A percentile compares a stretch with the other conserved stretches of the same genome.
Evolutionary conservation across 1,140 invertebrate genomes (phyloP).

Genomic region (Nasonia vitripennis): DNA sequence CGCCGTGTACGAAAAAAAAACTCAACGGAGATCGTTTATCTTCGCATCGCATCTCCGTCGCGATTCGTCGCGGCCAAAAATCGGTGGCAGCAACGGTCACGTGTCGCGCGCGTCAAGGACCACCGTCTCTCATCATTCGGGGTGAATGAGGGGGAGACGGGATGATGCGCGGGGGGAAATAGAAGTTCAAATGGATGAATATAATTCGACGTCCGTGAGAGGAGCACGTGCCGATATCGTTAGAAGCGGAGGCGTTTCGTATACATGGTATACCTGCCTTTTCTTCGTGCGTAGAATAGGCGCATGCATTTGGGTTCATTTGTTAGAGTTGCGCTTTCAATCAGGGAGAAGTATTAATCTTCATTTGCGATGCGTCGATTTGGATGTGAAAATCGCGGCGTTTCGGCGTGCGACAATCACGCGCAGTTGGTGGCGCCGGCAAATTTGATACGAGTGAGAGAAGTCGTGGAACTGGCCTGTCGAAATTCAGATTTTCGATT

Average conservation of each 20-base stretch:
- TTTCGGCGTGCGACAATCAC: background rate
- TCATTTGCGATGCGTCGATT: constrained; percentile 29
- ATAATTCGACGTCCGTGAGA: constrained; percentile 62
- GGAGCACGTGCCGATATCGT: constrained; percentile 61
- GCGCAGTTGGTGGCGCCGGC: background rate
- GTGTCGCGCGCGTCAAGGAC: constrained; percentile 35
- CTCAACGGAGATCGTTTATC: constrained; percentile 46
- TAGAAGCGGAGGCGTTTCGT: constrained; percentile 45
- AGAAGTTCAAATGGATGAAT: constrained; percentile 39
- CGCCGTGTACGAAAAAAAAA: constrained; percentile 15
- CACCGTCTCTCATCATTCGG: background rate
- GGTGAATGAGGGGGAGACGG: constrained; percentile 5
- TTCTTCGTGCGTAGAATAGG: background rate
- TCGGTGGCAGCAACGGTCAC: constrained; percentile 11
- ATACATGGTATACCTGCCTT: constrained; percentile 50
- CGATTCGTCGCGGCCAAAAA: constrained; percentile 32
- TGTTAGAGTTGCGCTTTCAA: constrained; percentile 36
- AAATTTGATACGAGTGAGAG: background rate
- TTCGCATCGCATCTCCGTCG: constrained; percentile 37
- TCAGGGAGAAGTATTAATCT: constrained; percentile 42
- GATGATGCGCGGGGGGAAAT: constrained; percentile 10
- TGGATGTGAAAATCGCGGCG: background rate
- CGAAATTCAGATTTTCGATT: background rate
- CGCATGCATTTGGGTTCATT: constrained; percentile 32
- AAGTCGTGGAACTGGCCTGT: background rate